phyloP scores from a whole-genome alignment of 2,797 vertebrate genomes.

The Malurus leucopterus region DNA sequence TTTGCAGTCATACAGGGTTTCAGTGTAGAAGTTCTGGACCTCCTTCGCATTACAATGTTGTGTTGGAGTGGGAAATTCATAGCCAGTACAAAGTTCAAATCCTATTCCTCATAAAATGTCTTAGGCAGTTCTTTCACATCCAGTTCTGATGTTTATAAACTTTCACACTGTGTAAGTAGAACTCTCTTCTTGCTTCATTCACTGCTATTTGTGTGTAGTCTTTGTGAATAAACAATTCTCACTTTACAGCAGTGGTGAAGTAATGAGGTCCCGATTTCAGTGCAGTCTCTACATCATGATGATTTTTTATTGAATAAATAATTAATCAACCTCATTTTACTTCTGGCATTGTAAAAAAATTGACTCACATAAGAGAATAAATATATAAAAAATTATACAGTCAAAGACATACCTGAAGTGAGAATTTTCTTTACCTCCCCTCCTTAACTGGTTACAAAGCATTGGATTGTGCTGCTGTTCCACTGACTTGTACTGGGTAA shows the following conservation, averaged over 20 bases:
- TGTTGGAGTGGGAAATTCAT: not conserved
- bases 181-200: not conserved
- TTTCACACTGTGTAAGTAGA: not conserved
- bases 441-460: not conserved
- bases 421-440: not conserved
- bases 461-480: not conserved
- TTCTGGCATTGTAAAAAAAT: not conserved
- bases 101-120: not conserved
- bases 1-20: not conserved
- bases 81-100: not conserved
- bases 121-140: not conserved
- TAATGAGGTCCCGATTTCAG: not conserved
- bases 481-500: not conserved
- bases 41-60: not conserved
- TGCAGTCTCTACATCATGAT: not conserved
- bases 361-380: not conserved
- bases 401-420: not conserved
- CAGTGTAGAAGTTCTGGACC: not conserved
- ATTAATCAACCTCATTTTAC: not conserved
- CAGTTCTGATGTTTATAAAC: not conserved
- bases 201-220: not conserved
- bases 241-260: not conserved
- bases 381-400: not conserved
- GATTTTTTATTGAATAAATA: not conserved
- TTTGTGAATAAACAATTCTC: not conserved